Conservation (phyloP, 2,888 invertebrate species). For the Glyphotaelius pellucidus region DNA sequence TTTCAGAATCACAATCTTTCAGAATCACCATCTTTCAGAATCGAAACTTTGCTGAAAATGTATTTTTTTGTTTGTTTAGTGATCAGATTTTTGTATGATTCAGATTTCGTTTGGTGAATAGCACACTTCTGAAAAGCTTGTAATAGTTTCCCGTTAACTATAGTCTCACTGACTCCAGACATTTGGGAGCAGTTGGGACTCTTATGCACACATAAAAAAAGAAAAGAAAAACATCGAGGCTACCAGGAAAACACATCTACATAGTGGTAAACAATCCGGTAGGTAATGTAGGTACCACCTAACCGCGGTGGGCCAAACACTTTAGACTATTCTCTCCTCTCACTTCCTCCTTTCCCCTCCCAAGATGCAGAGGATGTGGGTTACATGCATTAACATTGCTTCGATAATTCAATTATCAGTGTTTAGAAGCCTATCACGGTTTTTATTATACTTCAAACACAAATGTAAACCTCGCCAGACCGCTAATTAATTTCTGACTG, state of each 20-base stretch:
- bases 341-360: conserved; percentile 33
- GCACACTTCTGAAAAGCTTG: no score
- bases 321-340: conserved; percentile 30
- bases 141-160: no score
- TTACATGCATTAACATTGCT: conserved; percentile 48
- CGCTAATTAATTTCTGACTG: conserved; percentile 55
- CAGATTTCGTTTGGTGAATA: no score
- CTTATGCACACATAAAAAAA: not conserved
- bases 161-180: no score
- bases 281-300: not conserved
- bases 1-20: no score
- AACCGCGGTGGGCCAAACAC: conserved; percentile 40
- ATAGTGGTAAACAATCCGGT: not conserved
- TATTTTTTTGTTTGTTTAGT: no score
- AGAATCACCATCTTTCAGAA: no score
- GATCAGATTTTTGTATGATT: no score
- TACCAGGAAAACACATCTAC: conserved; percentile 19
- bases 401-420: conserved; percentile 63
- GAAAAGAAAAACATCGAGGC: not conserved
- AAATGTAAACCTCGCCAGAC: conserved; percentile 48
- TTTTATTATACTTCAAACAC: conserved; percentile 56
- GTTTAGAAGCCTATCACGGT: conserved; percentile 56
- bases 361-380: conserved; percentile 39
- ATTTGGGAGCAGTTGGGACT: no score
- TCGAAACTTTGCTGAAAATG: no score